Conservation (phyloP, 64 coral and sea anemone genomes). For the Montipora capricornis region DNA sequence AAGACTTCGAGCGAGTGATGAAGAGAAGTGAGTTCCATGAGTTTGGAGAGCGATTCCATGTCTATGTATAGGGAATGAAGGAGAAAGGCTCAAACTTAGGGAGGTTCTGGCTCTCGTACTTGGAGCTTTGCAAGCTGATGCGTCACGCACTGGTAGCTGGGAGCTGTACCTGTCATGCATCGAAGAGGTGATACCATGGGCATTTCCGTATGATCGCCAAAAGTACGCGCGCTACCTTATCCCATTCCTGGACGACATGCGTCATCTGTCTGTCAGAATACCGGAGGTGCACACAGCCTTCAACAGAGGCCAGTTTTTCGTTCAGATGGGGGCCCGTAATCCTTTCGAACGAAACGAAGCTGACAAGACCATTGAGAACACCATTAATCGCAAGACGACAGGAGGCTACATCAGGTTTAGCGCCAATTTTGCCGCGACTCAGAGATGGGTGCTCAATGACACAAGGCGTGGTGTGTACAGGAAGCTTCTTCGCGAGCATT, state of each 20-base stretch:
- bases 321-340: slow-evolving; percentile 23
- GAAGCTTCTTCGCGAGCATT: slow-evolving; percentile 41
- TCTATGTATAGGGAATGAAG: background rate
- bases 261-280: background rate
- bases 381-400: background rate
- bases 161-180: slow-evolving; percentile 63
- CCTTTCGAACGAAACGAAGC: slow-evolving; percentile 36
- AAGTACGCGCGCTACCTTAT: slow-evolving; percentile 48
- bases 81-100: too few relatives aligned
- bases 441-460: background rate
- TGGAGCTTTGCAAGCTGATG: slow-evolving; percentile 49
- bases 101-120: background rate
- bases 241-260: slow-evolving; percentile 61
- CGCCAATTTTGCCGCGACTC: slow-evolving; percentile 40
- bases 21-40: background rate
- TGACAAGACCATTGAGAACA: too few relatives aligned
- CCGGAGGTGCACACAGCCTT: slow-evolving; percentile 53
- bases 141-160: slow-evolving; percentile 46
- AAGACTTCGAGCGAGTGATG: slow-evolving; percentile 27
- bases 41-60: slow-evolving; percentile 9
- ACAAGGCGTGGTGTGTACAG: slow-evolving; percentile 23
- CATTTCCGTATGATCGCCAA: slow-evolving; percentile 44
- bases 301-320: slow-evolving; percentile 19
- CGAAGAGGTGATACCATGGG: slow-evolving; percentile 66
- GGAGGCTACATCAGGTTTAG: slow-evolving; percentile 15